Percentiles rank a stretch among this genome's conserved stretches.
phyloP scores from a whole-genome alignment of 2,888 invertebrate species.

The Eumacrocentrus americanus region DNA sequence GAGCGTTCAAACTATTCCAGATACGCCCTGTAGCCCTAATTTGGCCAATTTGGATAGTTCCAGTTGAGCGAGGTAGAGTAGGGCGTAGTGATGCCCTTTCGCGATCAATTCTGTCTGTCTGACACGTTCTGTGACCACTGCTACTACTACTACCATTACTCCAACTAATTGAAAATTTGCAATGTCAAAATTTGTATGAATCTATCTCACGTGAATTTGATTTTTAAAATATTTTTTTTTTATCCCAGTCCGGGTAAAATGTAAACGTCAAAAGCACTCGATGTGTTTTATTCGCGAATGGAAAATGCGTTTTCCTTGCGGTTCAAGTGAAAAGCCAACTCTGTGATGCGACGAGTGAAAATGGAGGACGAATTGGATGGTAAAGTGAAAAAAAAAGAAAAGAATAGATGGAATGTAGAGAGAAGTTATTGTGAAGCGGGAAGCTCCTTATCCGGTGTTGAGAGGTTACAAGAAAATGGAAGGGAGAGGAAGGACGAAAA shows the following conservation, averaged over 20 bases:
- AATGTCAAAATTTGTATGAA: background rate
- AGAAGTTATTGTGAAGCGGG: too few species aligned
- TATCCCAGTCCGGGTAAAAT: background rate
- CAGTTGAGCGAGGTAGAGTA: constrained; percentile 24
- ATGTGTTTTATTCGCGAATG: constrained; percentile 5
- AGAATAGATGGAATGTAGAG: too few species aligned
- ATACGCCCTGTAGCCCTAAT: constrained; percentile 39
- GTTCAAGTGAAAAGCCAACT: constrained; percentile 10
- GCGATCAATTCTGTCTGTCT: too few species aligned
- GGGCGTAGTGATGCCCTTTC: too few species aligned
- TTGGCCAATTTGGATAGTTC: constrained; percentile 40
- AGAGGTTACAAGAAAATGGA: background rate
- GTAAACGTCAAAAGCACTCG: constrained; percentile 15
- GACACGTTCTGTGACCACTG: too few species aligned
- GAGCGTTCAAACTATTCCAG: constrained; percentile 20
- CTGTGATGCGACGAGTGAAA: too few species aligned
- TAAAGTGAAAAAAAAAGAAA: constrained; percentile 7
- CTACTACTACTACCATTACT: too few species aligned
- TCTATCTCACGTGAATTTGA: background rate
- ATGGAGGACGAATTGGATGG: too few species aligned
- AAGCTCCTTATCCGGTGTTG: too few species aligned
- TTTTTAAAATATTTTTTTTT: background rate
- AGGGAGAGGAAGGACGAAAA: constrained; percentile 7
- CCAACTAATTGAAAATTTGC: too few species aligned
- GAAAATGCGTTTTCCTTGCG: constrained; percentile 6